phyloP scores from a whole-genome alignment of 2,797 vertebrate species.

The Hafferia zeledoni region DNA sequence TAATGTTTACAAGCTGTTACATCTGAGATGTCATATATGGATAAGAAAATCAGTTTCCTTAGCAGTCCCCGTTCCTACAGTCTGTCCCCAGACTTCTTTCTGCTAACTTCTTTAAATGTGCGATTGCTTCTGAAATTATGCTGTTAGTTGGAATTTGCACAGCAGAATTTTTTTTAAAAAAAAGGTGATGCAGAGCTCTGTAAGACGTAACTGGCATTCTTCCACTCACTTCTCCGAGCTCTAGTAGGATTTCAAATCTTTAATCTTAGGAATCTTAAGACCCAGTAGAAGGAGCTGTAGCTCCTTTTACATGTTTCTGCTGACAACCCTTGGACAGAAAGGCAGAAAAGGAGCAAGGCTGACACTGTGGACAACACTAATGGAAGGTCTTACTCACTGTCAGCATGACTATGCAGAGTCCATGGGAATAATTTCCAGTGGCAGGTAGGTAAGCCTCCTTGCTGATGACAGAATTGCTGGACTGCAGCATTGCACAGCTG shows the following conservation, averaged over 20 bases:
- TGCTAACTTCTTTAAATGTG: background rate
- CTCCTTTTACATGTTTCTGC: background rate
- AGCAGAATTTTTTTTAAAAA: background rate
- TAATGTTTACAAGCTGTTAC: constrained; percentile 61
- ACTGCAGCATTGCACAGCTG: background rate
- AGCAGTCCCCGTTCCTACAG: constrained; percentile 1
- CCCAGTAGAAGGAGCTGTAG: constrained; percentile 51
- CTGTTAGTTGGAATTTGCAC: constrained; percentile 4
- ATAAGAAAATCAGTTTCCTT: constrained; percentile 36
- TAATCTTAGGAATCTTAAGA: background rate
- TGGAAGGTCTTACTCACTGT: constrained; percentile 6
- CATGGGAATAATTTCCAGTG: background rate
- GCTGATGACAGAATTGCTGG: background rate
- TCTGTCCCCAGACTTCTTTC: constrained; percentile 10
- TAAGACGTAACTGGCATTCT: background rate
- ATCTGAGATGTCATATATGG: constrained; percentile 27
- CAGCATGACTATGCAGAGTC: constrained; percentile 21
- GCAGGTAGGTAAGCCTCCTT: background rate
- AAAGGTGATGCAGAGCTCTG: background rate
- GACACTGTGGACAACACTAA: background rate
- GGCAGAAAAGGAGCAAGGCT: background rate
- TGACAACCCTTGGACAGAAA: background rate
- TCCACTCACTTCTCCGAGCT: background rate
- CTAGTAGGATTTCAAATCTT: background rate
- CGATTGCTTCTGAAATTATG: constrained; percentile 27